phyloP scores from a whole-genome alignment of 2,797 vertebrate genomes.

The Pantherophis vulpinus region DNA sequence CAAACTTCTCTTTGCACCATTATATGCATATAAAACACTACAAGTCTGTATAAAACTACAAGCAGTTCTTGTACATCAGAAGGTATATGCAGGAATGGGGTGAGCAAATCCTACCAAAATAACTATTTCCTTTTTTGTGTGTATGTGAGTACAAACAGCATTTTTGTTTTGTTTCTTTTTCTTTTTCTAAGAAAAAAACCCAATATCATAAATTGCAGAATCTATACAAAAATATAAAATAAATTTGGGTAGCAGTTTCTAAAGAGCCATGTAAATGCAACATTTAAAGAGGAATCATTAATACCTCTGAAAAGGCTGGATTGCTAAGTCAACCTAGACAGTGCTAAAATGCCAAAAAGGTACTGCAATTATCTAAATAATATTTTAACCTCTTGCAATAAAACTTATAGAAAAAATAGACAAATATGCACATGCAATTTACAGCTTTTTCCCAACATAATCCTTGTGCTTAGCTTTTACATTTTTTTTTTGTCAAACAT shows the following conservation, averaged over 20 bases:
- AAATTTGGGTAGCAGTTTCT: constrained; percentile 82
- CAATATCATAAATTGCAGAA: constrained; percentile 81
- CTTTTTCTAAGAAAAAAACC: constrained; percentile 77
- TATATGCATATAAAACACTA: constrained; percentile 75
- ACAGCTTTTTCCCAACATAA: constrained; percentile 79
- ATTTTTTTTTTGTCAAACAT: constrained; percentile 63
- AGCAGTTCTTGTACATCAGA: constrained; percentile 75
- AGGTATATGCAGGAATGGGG: constrained; percentile 73
- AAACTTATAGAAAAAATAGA: constrained; percentile 87
- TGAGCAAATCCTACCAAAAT: constrained; percentile 83
- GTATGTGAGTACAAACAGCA: constrained; percentile 78
- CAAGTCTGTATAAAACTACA: constrained; percentile 81
- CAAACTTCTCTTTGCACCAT: constrained; percentile 77
- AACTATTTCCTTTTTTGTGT: constrained; percentile 70
- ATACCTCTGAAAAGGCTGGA: constrained; percentile 79
- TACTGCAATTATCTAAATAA: constrained; percentile 81
- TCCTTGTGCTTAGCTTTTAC: constrained; percentile 83
- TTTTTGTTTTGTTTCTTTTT: constrained; percentile 67
- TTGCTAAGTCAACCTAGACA: constrained; percentile 79
- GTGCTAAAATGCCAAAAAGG: constrained; percentile 75
- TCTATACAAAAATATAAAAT: constrained; percentile 89
- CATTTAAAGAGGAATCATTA: constrained; percentile 78
- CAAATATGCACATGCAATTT: constrained; percentile 83
- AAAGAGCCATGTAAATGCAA: constrained; percentile 83
- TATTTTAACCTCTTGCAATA: constrained; percentile 79